Evolutionary conservation across 2,888 invertebrate genomes (phyloP).

Genomic region (Diloba caeruleocephala): DNA sequence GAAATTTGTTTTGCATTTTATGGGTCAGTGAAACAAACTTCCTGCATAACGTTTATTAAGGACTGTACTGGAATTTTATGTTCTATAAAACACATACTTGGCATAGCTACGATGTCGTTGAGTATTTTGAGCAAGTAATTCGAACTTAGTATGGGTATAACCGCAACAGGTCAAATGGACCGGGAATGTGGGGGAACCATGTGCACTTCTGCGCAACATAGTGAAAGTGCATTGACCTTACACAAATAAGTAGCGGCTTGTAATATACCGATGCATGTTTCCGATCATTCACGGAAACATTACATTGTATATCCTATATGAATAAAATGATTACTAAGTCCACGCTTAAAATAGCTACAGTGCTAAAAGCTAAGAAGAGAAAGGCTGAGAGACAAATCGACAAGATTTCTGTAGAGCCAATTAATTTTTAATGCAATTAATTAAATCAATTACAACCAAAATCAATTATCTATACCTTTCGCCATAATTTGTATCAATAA

Average conservation of each 20-base stretch:
- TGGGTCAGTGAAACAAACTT: constrained; percentile 45
- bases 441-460: too few relatives aligned
- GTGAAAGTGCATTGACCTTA: constrained; percentile 74
- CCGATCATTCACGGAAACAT: constrained; percentile 74
- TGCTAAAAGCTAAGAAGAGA: too few relatives aligned
- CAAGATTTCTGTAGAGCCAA: too few relatives aligned
- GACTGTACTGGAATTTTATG: constrained; percentile 25
- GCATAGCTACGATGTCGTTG: constrained; percentile 18
- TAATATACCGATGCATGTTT: constrained; percentile 67
- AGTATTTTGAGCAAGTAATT: constrained; percentile 33
- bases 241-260: constrained; percentile 73
- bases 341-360: neutral
- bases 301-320: constrained; percentile 50
- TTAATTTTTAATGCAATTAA: too few relatives aligned
- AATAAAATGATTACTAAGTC: constrained; percentile 18
- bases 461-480: too few relatives aligned
- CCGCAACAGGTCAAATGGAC: constrained; percentile 59
- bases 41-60: constrained; percentile 36
- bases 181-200: constrained; percentile 39
- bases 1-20: constrained; percentile 49
- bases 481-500: too few relatives aligned
- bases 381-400: too few relatives aligned
- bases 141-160: constrained; percentile 21
- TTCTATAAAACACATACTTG: constrained; percentile 19
- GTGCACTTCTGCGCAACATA: constrained; percentile 63